Conservation (phyloP, 30 jellyfish, hydroid and myxozoan genomes). For the Pelagia noctiluca region DNA sequence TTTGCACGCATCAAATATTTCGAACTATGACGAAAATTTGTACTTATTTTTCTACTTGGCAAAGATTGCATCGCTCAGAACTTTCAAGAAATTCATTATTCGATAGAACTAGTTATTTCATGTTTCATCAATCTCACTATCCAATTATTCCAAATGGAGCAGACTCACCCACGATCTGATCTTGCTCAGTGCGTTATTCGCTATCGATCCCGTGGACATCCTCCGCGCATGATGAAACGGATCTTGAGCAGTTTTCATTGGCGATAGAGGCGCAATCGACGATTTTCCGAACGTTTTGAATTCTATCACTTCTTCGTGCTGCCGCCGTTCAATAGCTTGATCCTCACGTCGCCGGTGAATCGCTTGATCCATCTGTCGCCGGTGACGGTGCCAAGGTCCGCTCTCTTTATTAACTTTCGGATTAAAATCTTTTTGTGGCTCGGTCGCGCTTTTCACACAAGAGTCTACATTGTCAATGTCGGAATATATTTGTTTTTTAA, state of each 20-base stretch:
- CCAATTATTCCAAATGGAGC: not conserved
- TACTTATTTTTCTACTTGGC: no score
- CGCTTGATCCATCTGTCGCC: not conserved
- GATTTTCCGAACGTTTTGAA: slow-evolving; percentile 56
- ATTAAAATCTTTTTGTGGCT: not conserved
- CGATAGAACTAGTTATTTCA: no score
- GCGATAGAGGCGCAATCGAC: not conserved
- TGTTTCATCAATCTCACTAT: no score
- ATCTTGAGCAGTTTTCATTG: not conserved
- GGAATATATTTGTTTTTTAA: slow-evolving; percentile 52
- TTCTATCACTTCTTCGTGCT: slow-evolving; percentile 7
- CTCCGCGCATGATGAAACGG: slow-evolving; percentile 40
- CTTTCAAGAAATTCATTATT: no score
- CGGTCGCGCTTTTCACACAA: not conserved
- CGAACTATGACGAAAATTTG: no score
- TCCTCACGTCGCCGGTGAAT: not conserved
- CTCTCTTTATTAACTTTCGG: no score
- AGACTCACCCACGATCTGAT: slow-evolving; percentile 51
- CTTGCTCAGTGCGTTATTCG: slow-evolving; percentile 40
- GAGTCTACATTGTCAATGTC: slow-evolving; percentile 30
- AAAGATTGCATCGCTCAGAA: no score
- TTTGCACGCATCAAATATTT: no score
- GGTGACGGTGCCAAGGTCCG: no score
- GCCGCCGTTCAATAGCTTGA: not conserved
- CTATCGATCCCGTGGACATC: slow-evolving; percentile 68